These are phyloP conservation scores for Scartelaos histophorus DNA, from an alignment of 2,113 vertebrate species.

Conservation along the genomic window DNA sequence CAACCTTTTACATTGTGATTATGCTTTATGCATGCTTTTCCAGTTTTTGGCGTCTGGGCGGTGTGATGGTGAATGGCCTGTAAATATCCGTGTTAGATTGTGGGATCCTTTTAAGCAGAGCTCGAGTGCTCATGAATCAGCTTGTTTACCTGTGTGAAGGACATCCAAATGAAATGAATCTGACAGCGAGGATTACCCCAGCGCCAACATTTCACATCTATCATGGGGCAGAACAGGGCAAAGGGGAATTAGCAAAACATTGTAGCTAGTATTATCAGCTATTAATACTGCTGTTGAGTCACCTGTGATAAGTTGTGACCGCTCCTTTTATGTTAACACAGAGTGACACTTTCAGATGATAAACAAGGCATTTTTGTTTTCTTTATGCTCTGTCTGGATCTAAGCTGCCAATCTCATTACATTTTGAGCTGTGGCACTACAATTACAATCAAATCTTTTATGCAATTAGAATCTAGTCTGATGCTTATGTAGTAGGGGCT, in stretches of 20 bases:
- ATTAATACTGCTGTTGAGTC: slow-evolving; percentile 4
- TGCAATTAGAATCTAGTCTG: neutral
- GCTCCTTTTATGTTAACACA: neutral
- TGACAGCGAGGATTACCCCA: slow-evolving; percentile 10
- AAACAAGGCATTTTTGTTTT: neutral
- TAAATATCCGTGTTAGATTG: slow-evolving; percentile 1
- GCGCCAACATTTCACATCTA: slow-evolving; percentile 7
- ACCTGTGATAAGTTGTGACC: neutral
- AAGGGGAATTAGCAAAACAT: neutral
- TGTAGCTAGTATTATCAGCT: slow-evolving; percentile 2
- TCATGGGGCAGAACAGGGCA: neutral
- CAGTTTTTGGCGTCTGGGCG: neutral
- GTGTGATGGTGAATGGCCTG: neutral
- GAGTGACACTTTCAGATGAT: slow-evolving; percentile 6
- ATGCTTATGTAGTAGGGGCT: too few relatives aligned
- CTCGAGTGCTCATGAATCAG: slow-evolving; percentile 4
- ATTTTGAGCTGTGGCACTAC: neutral
- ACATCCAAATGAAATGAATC: slow-evolving; percentile 9
- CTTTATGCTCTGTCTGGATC: neutral
- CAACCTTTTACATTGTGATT: neutral
- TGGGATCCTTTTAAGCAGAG: slow-evolving; percentile 1
- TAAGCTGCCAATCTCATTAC: neutral
- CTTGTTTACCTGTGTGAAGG: slow-evolving; percentile 8
- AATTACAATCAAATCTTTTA: neutral
- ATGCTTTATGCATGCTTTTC: neutral